These are phyloP conservation scores for Andricus grossulariae DNA, from an alignment of 1,140 invertebrate species.

Conservation along the genomic window DNA sequence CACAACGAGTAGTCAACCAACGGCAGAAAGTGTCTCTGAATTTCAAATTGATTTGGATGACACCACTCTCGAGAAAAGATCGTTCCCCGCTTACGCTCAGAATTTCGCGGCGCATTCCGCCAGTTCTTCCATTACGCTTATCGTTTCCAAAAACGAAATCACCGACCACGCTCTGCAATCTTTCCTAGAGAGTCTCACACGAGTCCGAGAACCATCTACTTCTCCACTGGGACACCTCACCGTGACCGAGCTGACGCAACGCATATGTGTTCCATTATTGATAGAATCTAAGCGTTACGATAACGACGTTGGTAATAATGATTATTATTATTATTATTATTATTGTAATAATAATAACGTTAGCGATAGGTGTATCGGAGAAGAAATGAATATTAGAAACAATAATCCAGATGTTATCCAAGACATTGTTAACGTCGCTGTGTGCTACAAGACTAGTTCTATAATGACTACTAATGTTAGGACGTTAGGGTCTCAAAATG, in stretches of 20 bases:
- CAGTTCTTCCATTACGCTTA: slow-evolving; percentile 77
- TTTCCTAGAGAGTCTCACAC: slow-evolving; percentile 66
- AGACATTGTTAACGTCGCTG: slow-evolving; percentile 67
- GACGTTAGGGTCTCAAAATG: slow-evolving; percentile 71
- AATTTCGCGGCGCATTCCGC: slow-evolving; percentile 65
- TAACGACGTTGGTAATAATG: slow-evolving; percentile 52
- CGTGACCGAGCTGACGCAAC: slow-evolving; percentile 73
- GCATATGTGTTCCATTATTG: slow-evolving; percentile 76
- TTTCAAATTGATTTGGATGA: slow-evolving; percentile 27
- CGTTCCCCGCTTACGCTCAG: slow-evolving; percentile 60
- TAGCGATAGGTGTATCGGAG: slow-evolving; percentile 51
- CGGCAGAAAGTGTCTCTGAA: slow-evolving; percentile 30
- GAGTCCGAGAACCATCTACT: slow-evolving; percentile 60
- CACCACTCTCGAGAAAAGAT: slow-evolving; percentile 50
- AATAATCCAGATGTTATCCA: slow-evolving; percentile 63
- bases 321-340: slow-evolving; percentile 48
- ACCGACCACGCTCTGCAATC: slow-evolving; percentile 68
- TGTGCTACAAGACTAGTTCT: slow-evolving; percentile 72
- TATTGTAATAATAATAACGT: slow-evolving; percentile 36
- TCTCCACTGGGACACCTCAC: slow-evolving; percentile 65
- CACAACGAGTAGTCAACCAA: slow-evolving; percentile 16
- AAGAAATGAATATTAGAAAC: slow-evolving; percentile 59
- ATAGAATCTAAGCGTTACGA: slow-evolving; percentile 68
- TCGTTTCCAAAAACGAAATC: slow-evolving; percentile 74
- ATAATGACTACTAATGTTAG: slow-evolving; percentile 70